Percentiles rank a stretch among this genome's conserved stretches.
phyloP scores from a whole-genome alignment of 2,888 invertebrate species.

The Pachydiplax longipennis region DNA sequence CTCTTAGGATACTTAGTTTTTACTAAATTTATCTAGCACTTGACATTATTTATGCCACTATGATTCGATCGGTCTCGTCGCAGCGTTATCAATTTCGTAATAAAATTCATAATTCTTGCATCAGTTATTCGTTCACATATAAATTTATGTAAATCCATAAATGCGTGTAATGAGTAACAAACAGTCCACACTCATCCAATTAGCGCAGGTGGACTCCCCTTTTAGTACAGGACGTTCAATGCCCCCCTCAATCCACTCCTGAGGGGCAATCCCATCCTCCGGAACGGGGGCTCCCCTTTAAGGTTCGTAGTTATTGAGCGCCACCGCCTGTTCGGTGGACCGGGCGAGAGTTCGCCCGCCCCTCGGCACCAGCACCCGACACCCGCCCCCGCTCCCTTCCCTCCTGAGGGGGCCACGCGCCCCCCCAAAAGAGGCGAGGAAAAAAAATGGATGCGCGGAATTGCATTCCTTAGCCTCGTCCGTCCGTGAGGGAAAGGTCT shows the following conservation, averaged over 20 bases:
- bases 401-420: slow-evolving; percentile 6
- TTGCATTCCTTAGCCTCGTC: slow-evolving; percentile 19
- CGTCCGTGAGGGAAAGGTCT: not conserved
- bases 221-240: no score
- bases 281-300: slow-evolving; percentile 64
- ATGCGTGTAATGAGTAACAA: no score
- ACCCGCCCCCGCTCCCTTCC: not conserved
- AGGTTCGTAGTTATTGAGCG: slow-evolving; percentile 70
- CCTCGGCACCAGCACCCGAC: slow-evolving; percentile 54
- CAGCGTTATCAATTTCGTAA: no score
- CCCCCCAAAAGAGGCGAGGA: not conserved
- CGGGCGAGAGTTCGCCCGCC: slow-evolving; percentile 67
- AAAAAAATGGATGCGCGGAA: not conserved
- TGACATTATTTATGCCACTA: no score
- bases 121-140: no score
- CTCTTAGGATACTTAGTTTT: no score
- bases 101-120: no score
- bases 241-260: not conserved
- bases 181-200: no score
- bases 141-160: no score
- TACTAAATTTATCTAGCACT: no score
- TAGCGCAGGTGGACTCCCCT: no score
- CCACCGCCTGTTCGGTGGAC: slow-evolving; percentile 57
- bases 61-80: no score
- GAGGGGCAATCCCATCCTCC: slow-evolving; percentile 55